Evolutionary conservation across 2,113 vertebrate genomes (phyloP), one percentile per base, ranked within the genome.

Genomic region (Pungitius pungitius): DNA sequence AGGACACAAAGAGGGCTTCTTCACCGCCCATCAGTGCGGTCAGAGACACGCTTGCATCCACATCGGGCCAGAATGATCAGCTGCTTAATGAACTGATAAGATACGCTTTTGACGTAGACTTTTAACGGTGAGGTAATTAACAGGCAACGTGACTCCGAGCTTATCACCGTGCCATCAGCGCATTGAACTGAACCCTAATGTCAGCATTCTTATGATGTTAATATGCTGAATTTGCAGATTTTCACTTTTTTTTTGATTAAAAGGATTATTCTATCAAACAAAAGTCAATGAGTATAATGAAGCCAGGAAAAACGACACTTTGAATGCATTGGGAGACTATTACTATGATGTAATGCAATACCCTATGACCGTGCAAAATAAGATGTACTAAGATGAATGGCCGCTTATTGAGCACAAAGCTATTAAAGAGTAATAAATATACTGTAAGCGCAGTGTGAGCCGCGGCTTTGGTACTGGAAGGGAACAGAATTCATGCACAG

Each of bases 361-460:
- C 49, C 57, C 35, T 47, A 45, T 74, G 57, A 77, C 17, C 45
- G 64, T 39, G 61, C 37, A 64, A 47, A 74, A 58, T 37, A 20
- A 78, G 54, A 54, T 55, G 33, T 5, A 69, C 64, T 52, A 69
- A 69, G 69, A 60, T 77, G 82, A 85, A 78, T 58, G 27, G 52
- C 33, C 33, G 40, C 11, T 70, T 59, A 80, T 40, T 56, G 35
- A 71, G 73, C 51, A 61, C 64, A 56, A 60, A 55, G 51, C 71
- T 60, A 80, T 78, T 82, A 79, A 82, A 69, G 62, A 67, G 39
- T 59, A 30, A 79, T 79, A 81, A 79, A 74, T 77, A 82, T 65
- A 71, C 51, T 58, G 67, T 57, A 73, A 72, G 69, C 33, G 76
- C 20, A 73, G 73, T 39, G 85, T 69, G 66, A 62, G 83, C 69